Evolutionary conservation across 2,113 vertebrate species (phyloP).

Genomic region (Chaenogobius annularis): DNA sequence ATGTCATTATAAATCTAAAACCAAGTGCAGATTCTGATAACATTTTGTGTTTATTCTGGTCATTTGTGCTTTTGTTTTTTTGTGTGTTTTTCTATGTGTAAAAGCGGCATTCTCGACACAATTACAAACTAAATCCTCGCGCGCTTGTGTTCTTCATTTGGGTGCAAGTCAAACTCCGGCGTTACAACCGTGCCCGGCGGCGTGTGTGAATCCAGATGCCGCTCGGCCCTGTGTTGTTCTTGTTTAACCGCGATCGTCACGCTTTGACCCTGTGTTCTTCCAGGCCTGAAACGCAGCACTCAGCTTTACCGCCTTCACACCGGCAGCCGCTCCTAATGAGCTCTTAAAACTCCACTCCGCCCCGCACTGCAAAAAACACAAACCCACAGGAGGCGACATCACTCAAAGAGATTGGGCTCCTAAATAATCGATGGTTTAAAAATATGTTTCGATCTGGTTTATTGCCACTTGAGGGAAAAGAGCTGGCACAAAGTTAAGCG

Average conservation of each 20-base stretch:
- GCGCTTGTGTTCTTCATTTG: too few species aligned
- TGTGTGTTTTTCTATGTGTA: too few species aligned
- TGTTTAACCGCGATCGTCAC: conserved; percentile 17
- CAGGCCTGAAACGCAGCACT: conserved; percentile 9
- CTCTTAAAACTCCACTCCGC: conserved; percentile 14
- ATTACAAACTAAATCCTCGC: too few species aligned
- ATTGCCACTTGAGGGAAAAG: too few species aligned
- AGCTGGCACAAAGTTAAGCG: too few species aligned
- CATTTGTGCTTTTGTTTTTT: too few species aligned
- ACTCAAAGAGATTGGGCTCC: not conserved
- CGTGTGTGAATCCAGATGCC: conserved; percentile 25
- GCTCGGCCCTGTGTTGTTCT: not conserved
- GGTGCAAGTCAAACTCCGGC: not conserved
- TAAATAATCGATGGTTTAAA: too few species aligned
- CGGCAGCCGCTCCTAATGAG: conserved; percentile 27
- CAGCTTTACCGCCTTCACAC: conserved; percentile 11
- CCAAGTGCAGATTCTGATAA: too few species aligned
- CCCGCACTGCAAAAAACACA: not conserved
- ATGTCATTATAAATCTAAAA: too few species aligned
- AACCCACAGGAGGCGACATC: not conserved
- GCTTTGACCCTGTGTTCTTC: conserved; percentile 8
- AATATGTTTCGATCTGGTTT: too few species aligned
- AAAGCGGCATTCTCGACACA: too few species aligned
- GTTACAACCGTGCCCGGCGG: conserved; percentile 20
- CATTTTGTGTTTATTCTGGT: too few species aligned